Percentiles rank a stretch among this genome's conserved stretches.
These are phyloP conservation scores for Proisotoma minuta DNA, from an alignment of 2,888 invertebrate species.

Conservation along the genomic window DNA sequence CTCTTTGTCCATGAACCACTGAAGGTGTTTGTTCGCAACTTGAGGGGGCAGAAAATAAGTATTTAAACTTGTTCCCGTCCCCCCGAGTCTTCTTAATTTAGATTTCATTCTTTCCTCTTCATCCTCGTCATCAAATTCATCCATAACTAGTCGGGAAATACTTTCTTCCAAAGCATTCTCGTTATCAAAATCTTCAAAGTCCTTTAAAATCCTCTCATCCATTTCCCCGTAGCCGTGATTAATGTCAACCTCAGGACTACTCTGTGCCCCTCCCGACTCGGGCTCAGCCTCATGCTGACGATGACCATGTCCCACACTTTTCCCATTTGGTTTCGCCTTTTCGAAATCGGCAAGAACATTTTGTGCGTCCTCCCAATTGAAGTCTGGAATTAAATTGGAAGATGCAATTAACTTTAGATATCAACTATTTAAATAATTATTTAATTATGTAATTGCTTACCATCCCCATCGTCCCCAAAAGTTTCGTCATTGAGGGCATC, in stretches of 20 bases:
- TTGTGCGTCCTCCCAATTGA: conserved; percentile 39
- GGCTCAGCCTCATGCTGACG: too few species aligned
- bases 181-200: conserved; percentile 38
- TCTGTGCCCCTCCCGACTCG: too few species aligned
- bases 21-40: conserved; percentile 43
- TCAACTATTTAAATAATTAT: neutral
- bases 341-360: conserved; percentile 21
- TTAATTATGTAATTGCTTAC: conserved; percentile 34
- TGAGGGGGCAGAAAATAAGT: conserved; percentile 46
- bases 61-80: conserved; percentile 26
- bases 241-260: too few species aligned
- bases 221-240: neutral
- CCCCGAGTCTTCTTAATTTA: conserved; percentile 38
- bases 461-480: conserved; percentile 71
- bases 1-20: conserved; percentile 46
- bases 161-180: conserved; percentile 48
- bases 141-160: conserved; percentile 50
- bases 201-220: neutral
- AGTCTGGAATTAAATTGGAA: conserved; percentile 24
- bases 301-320: too few species aligned
- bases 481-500: conserved; percentile 90
- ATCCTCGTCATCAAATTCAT: conserved; percentile 48
- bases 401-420: neutral
- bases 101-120: conserved; percentile 36
- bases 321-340: conserved; percentile 26